phyloP scores from a whole-genome alignment of 37 sponge, comb jelly and placozoan genomes.

The Spongia lamella region DNA sequence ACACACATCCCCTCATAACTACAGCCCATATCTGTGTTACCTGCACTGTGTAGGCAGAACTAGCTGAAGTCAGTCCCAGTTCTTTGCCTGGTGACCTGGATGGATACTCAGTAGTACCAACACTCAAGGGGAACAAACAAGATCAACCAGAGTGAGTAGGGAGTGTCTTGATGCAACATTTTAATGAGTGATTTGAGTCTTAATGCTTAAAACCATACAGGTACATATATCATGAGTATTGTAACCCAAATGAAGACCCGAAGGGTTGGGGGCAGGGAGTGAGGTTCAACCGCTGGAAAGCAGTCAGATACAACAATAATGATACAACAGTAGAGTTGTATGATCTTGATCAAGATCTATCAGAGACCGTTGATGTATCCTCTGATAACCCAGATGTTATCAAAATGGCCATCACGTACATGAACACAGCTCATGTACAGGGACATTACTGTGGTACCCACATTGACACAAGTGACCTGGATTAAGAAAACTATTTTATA shows the following conservation, averaged over 20 bases:
- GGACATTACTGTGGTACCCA: slow-evolving; percentile 34
- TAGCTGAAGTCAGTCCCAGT: slow-evolving; percentile 12
- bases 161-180: no score
- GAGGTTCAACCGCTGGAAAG: slow-evolving; percentile 37
- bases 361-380: slow-evolving; percentile 35
- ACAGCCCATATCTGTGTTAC: neutral
- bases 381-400: slow-evolving; percentile 15
- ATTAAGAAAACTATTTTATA: no score
- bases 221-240: slow-evolving; percentile 41
- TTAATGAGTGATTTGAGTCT: no score
- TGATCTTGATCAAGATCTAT: slow-evolving; percentile 29
- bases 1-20: no score
- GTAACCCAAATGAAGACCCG: slow-evolving; percentile 37
- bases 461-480: no score
- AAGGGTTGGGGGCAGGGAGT: slow-evolving; percentile 46
- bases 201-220: no score
- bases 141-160: slow-evolving; percentile 37
- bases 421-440: slow-evolving; percentile 32
- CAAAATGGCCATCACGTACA: slow-evolving; percentile 13
- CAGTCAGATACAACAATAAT: slow-evolving; percentile 33
- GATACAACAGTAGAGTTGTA: slow-evolving; percentile 35
- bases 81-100: slow-evolving; percentile 16
- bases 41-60: slow-evolving; percentile 14
- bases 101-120: slow-evolving; percentile 43
- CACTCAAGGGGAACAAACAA: slow-evolving; percentile 29